phyloP scores from a whole-genome alignment of 2,797 vertebrate genomes.

The Acrossocheilus fasciatus region DNA sequence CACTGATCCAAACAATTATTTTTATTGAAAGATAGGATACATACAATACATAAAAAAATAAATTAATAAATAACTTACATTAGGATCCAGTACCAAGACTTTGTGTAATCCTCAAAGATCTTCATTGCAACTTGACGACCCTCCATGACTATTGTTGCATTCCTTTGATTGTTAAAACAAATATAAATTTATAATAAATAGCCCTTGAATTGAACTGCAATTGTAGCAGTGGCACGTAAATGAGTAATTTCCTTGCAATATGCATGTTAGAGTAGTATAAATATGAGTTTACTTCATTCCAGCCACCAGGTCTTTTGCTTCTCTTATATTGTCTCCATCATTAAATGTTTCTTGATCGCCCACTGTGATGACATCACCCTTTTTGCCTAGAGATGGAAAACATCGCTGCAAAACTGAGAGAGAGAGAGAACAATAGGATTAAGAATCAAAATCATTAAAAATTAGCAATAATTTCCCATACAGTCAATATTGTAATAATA shows the following conservation, averaged over 20 bases:
- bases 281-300: conserved; percentile 86
- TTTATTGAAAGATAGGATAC: not conserved
- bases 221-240: not conserved
- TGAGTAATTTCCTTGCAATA: not conserved
- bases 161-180: conserved; percentile 73
- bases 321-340: conserved; percentile 66
- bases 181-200: not conserved
- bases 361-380: conserved; percentile 82
- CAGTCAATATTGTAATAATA: not conserved
- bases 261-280: not conserved
- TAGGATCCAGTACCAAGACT: conserved; percentile 97
- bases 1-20: not conserved
- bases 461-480: not conserved
- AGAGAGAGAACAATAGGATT: not conserved
- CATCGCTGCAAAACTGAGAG: conserved; percentile 86
- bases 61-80: conserved; percentile 80
- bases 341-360: conserved; percentile 84
- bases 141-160: conserved; percentile 88
- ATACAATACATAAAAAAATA: too few relatives aligned
- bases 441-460: not conserved
- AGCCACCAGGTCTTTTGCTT: conserved; percentile 88
- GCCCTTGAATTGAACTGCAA: not conserved
- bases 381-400: conserved; percentile 83
- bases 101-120: conserved; percentile 95
- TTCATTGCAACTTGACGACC: conserved; percentile 90